Evolutionary conservation across 2,113 vertebrate species (phyloP).

Genomic region (Nibea coibor): DNA sequence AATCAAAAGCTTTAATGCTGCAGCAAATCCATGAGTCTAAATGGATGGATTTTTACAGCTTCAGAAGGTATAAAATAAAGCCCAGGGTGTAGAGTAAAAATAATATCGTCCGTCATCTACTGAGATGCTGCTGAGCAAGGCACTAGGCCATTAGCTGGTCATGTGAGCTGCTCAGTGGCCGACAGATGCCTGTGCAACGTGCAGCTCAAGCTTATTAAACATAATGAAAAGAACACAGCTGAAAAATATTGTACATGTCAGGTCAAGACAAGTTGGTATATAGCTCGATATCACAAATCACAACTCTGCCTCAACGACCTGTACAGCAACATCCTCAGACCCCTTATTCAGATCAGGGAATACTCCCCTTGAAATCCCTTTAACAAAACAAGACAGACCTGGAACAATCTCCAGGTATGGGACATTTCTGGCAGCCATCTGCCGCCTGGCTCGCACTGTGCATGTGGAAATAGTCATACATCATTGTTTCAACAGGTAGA

Average conservation of each 20-base stretch:
- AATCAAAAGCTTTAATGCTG: neutral
- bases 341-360: neutral
- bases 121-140: neutral
- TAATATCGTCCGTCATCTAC: neutral
- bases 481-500: slow-evolving; percentile 6
- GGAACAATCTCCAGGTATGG: slow-evolving; percentile 29
- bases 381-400: slow-evolving; percentile 4
- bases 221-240: neutral
- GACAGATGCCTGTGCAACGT: neutral
- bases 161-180: neutral
- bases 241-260: neutral
- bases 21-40: neutral
- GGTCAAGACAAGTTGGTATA: neutral
- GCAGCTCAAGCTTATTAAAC: neutral
- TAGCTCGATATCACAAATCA: neutral
- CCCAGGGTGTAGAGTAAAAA: neutral
- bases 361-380: neutral
- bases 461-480: slow-evolving; percentile 23
- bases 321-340: neutral
- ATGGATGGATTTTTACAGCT: slow-evolving; percentile 8
- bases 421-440: slow-evolving; percentile 37
- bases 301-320: neutral
- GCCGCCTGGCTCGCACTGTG: neutral
- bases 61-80: neutral
- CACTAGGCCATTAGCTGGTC: neutral